Evolutionary conservation across 2,888 invertebrate species (phyloP), one percentile per base, ranked within the genome.

Genomic region (Pollenia griseotomentosa): DNA sequence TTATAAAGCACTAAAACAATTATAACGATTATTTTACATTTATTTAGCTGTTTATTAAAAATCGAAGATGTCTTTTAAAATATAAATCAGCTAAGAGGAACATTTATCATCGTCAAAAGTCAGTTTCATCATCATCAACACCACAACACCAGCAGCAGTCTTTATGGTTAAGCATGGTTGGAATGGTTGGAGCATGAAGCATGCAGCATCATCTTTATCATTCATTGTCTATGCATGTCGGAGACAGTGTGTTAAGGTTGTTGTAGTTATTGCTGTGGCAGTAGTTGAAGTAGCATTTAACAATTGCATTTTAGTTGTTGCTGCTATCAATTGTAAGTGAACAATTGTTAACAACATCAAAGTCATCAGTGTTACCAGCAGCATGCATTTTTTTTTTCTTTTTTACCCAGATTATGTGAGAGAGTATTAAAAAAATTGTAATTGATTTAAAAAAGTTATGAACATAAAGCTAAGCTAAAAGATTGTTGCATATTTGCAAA

Each of bases 321-420:
- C 61, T 46, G 57, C 59, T 81, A 85, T 77, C 81, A 71, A 81
- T 77, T n/a, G 81, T 77, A 81, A 77, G 59, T 77, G 73, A 81
- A 81, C 81, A 81, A 84, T 85, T 85, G 85, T 78, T 81, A 82
- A 85, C 85, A 85, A 77, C 85, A 85, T 85, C 71, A 77, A 85
- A 81, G 85, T 85, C 85, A 85, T 85, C 85, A 85, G 81, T 81
- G 77, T 85, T 85, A 85, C 55, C 80, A 74, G 46, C 73, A 65
- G 81, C 57, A 84, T 63, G 61, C 6, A 14, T 1, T 14, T 40
- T 53, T 51, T 33, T 9, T 61, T 59, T 48, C 61, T 61, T 74
- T 33, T 33, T 33, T 33, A 33, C 33, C 33, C 4, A 33, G 33
- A 33, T 33, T 33, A 33, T 33, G 33, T 33, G 33, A 33, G 33